These are phyloP conservation scores for Megaceryle alcyon DNA, from an alignment of 2,797 vertebrate genomes.

Conservation along the genomic window DNA sequence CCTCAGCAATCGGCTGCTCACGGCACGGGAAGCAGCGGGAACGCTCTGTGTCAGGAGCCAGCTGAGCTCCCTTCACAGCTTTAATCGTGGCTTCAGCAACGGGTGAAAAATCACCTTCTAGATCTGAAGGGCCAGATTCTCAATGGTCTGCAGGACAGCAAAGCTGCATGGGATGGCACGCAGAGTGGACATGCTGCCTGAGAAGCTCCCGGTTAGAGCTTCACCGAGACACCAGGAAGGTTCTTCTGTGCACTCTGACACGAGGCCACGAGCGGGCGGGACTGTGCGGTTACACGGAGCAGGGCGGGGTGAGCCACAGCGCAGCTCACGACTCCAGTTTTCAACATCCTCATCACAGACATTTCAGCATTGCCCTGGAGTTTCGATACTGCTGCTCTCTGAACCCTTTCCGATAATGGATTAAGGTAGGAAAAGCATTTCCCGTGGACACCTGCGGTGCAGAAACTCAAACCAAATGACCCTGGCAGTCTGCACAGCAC, in stretches of 20 bases:
- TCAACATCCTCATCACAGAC: background rate
- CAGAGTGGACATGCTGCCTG: background rate
- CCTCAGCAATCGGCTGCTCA: background rate
- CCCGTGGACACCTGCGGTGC: background rate
- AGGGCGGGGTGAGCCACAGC: accelerated
- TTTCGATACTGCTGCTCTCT: background rate
- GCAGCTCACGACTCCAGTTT: background rate
- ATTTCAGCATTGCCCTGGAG: background rate
- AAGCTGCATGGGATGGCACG: background rate
- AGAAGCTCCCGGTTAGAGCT: background rate
- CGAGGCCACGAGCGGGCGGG: background rate
- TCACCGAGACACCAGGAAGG: background rate
- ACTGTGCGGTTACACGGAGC: background rate
- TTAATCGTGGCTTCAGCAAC: background rate
- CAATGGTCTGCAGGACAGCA: background rate
- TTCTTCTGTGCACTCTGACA: background rate
- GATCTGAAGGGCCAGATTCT: constrained; percentile 2
- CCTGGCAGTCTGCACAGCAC: background rate
- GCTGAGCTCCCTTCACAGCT: background rate
- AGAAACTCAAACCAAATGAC: background rate
- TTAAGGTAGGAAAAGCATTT: background rate
- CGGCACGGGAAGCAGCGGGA: accelerated
- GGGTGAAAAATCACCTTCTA: background rate
- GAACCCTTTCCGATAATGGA: background rate
- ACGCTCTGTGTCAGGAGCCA: background rate